phyloP scores from a whole-genome alignment of 2,113 vertebrate genomes.

The Prunella himalayana region DNA sequence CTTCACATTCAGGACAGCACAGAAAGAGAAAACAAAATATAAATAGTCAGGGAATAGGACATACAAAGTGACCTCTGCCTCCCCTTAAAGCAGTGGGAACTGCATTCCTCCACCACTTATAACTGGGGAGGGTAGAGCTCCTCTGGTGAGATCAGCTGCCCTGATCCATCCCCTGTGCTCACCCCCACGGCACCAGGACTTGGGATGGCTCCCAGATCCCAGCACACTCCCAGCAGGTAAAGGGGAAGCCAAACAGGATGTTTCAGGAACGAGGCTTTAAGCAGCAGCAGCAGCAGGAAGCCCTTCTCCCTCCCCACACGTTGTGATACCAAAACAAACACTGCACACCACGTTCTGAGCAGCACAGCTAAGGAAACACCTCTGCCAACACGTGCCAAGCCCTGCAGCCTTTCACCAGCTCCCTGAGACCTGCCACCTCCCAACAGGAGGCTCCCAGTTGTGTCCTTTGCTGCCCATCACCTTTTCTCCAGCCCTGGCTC shows the following conservation, averaged over 20 bases:
- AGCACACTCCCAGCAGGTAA: not conserved
- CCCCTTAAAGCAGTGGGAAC: not conserved
- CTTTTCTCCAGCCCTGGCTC: not conserved
- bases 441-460: not conserved
- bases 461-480: not conserved
- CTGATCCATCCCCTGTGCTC: not conserved
- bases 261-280: not conserved
- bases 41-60: not conserved
- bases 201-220: not conserved
- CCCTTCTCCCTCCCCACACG: not conserved
- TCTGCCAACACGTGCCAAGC: not conserved
- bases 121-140: not conserved
- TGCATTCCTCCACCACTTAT: not conserved
- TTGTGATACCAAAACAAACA: not conserved
- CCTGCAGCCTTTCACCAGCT: slow-evolving; percentile 2
- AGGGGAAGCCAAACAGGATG: not conserved
- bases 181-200: not conserved
- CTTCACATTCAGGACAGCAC: slow-evolving; percentile 56
- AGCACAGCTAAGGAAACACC: not conserved
- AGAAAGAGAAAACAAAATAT: not conserved
- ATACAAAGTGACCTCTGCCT: not conserved
- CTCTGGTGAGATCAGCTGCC: rapidly evolving
- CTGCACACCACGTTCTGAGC: not conserved
- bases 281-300: not conserved
- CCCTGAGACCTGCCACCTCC: not conserved